These are phyloP conservation scores for Mellivora capensis DNA, from an alignment of 2,113 vertebrate species.

Conservation along the genomic window DNA sequence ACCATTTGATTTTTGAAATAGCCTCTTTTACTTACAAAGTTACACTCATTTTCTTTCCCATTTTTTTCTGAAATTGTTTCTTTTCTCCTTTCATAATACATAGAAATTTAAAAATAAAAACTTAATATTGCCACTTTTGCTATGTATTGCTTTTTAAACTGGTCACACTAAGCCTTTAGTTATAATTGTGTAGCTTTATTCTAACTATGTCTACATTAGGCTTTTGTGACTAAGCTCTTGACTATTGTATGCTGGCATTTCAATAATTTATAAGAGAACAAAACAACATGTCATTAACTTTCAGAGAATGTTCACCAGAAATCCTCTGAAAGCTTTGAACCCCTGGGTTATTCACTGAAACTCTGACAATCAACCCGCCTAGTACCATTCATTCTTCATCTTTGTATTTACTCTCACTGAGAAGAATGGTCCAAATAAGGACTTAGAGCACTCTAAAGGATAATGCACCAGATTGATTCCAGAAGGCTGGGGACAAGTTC, in stretches of 20 bases:
- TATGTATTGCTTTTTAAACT: conserved; percentile 15
- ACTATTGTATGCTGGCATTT: conserved; percentile 1
- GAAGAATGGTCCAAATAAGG: conserved; percentile 21
- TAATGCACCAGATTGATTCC: background rate
- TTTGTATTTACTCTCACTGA: conserved; percentile 5
- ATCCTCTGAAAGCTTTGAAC: conserved; percentile 29
- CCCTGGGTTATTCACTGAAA: conserved; percentile 35
- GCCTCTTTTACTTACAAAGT: background rate
- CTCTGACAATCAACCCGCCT: background rate
- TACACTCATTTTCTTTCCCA: background rate
- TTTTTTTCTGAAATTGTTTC: background rate
- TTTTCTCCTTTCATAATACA: background rate
- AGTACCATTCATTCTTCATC: conserved; percentile 34
- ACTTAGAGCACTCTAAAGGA: background rate
- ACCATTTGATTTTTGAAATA: background rate
- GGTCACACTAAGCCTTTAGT: background rate
- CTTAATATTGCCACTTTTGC: background rate
- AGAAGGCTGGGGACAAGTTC: background rate
- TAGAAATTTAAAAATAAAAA: conserved; percentile 29
- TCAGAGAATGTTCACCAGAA: conserved; percentile 13
- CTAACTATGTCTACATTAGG: conserved; percentile 27
- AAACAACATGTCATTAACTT: conserved; percentile 63
- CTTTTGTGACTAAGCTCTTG: conserved; percentile 45
- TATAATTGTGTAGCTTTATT: conserved; percentile 24
- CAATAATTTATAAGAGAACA: conserved; percentile 36